phyloP scores from a whole-genome alignment of 2,888 invertebrate genomes.

The Dicroscelio sp. region DNA sequence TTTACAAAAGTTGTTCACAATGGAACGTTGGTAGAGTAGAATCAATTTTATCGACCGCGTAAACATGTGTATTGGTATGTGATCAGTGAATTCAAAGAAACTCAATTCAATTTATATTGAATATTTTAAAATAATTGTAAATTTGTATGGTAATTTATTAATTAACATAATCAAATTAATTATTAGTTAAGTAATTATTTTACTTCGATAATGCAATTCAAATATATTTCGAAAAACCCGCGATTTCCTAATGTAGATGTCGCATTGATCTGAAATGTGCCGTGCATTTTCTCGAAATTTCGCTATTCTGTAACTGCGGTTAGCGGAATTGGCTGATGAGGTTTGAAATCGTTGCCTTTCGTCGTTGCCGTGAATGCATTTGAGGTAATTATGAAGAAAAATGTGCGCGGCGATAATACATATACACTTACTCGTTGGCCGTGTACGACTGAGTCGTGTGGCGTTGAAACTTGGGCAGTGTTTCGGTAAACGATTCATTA shows the following conservation, averaged over 20 bases:
- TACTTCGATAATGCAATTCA: slow-evolving; percentile 6
- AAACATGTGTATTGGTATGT: neutral
- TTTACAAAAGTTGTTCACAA: slow-evolving; percentile 11
- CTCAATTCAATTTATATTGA: slow-evolving; percentile 2
- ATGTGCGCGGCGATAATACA: neutral
- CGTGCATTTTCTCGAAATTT: slow-evolving; percentile 8
- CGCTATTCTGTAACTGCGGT: neutral
- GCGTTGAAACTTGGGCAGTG: neutral
- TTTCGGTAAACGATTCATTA: neutral
- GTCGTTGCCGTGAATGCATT: slow-evolving; percentile 14
- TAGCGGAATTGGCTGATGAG: neutral
- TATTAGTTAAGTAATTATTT: slow-evolving; percentile 2
- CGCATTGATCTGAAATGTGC: slow-evolving; percentile 9
- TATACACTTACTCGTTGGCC: neutral
- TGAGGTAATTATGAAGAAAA: neutral
- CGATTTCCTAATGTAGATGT: slow-evolving; percentile 22
- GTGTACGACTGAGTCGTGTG: neutral
- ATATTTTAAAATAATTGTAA: neutral
- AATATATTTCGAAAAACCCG: slow-evolving; percentile 14
- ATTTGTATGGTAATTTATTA: neutral
- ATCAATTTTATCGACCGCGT: slow-evolving; percentile 7
- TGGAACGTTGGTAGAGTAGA: slow-evolving; percentile 1
- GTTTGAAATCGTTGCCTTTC: neutral
- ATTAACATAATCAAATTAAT: neutral
- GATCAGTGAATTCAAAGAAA: neutral